Conservation (phyloP, 2,797 vertebrate genomes). For the Chloroceryle inda region DNA sequence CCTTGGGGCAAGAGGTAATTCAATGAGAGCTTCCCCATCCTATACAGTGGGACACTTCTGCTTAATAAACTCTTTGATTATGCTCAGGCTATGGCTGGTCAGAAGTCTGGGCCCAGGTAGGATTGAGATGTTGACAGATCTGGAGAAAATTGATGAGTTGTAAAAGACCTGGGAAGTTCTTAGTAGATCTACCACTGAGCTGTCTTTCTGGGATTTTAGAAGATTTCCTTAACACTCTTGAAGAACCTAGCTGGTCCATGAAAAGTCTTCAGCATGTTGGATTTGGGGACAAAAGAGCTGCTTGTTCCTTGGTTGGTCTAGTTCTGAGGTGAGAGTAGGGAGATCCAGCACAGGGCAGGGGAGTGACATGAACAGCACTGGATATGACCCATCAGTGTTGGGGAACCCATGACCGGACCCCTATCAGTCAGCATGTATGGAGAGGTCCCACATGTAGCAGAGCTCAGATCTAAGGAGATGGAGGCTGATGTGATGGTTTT, state of each 20-base stretch:
- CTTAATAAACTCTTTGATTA: background rate
- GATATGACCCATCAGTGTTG: background rate
- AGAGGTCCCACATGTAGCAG: background rate
- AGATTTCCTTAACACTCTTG: background rate
- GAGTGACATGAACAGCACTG: background rate
- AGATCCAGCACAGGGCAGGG: background rate
- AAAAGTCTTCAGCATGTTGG: background rate
- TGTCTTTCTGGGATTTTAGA: background rate
- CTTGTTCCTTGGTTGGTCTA: background rate
- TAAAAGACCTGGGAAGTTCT: background rate
- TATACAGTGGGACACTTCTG: background rate
- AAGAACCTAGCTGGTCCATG: background rate
- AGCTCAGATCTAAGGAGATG: background rate
- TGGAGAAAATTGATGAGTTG: background rate
- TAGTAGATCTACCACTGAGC: background rate
- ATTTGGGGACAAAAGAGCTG: background rate
- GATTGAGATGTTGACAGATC: background rate
- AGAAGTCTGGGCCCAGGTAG: background rate
- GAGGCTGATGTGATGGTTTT: background rate
- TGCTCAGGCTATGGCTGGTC: background rate
- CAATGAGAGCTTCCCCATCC: background rate
- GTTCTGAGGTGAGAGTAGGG: background rate
- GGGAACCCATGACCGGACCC: background rate
- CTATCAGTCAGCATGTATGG: background rate
- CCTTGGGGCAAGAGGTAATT: background rate